Percentiles rank a stretch among this genome's conserved stretches.
These are phyloP conservation scores for Campylorhamphus procurvoides DNA, from an alignment of 2,113 vertebrate species.

Conservation along the genomic window DNA sequence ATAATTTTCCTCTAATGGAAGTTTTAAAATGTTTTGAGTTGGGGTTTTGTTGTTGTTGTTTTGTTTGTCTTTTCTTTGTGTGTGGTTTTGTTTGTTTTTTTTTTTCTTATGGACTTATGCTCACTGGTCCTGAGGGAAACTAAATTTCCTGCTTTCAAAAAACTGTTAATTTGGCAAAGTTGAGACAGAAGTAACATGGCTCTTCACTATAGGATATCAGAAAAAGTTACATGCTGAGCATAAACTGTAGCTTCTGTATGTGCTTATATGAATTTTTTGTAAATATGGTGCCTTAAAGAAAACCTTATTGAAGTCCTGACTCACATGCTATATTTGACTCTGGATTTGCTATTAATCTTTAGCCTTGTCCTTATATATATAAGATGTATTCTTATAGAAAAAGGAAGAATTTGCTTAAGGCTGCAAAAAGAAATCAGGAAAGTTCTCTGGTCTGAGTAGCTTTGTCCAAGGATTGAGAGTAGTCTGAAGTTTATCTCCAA, in stretches of 20 bases:
- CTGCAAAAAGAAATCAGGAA: neutral
- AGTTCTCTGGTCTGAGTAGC: accelerated
- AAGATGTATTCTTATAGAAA: neutral
- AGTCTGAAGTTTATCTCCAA: neutral
- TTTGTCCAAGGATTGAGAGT: neutral
- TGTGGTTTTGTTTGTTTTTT: neutral
- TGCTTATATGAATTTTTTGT: neutral
- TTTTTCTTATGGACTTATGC: neutral
- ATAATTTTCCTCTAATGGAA: neutral
- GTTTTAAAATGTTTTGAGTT: neutral
- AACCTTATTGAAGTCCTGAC: neutral
- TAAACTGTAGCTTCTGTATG: neutral
- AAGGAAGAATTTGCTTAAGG: neutral
- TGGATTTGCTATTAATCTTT: neutral
- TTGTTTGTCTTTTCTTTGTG: neutral
- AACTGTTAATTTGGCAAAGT: neutral
- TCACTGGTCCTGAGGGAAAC: neutral
- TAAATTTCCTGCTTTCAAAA: neutral
- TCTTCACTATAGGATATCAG: neutral
- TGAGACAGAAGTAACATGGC: neutral
- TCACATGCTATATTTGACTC: neutral
- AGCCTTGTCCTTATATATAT: accelerated
- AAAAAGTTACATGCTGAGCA: neutral
- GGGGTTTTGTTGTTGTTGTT: neutral
- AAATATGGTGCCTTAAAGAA: neutral